A percentile compares a stretch with the other conserved stretches of the same genome.
phyloP scores from a whole-genome alignment of 2,113 vertebrate genomes.

The Lagopus muta region DNA sequence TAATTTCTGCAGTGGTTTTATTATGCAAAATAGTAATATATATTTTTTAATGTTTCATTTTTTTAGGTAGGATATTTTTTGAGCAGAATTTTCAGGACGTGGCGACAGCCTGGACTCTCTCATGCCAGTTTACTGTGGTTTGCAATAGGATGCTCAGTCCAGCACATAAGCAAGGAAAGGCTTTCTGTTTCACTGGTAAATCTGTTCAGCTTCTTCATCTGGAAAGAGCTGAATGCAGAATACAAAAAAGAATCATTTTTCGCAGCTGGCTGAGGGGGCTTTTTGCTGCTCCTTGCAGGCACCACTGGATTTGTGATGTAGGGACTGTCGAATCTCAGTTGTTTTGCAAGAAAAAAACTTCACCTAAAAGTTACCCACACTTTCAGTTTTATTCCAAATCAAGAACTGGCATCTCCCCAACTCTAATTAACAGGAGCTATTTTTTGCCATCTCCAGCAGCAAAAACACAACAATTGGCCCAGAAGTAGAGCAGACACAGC shows the following conservation, averaged over 20 bases:
- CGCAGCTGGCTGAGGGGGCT: background rate
- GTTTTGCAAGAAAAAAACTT: conserved; percentile 4
- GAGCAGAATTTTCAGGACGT: background rate
- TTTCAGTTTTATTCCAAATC: conserved; percentile 35
- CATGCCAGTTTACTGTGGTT: background rate
- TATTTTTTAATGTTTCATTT: background rate
- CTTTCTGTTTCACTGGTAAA: background rate
- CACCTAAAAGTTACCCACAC: conserved; percentile 3
- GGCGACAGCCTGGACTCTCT: background rate
- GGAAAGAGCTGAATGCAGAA: background rate
- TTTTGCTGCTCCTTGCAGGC: background rate
- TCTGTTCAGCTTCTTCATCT: background rate
- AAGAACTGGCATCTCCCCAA: conserved; percentile 20
- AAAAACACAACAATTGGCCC: conserved; percentile 8
- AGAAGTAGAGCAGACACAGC: conserved; percentile 21
- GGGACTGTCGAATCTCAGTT: background rate
- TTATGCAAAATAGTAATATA: background rate
- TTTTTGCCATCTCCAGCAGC: conserved; percentile 47
- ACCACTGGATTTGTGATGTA: background rate
- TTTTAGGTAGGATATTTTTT: background rate
- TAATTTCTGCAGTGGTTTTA: background rate
- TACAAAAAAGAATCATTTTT: background rate
- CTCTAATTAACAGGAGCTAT: conserved; percentile 6
- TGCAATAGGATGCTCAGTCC: background rate
- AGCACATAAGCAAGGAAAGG: background rate